These are phyloP conservation scores for Scaptomyza caliginosa DNA, from an alignment of 2,888 invertebrate genomes.

Conservation along the genomic window DNA sequence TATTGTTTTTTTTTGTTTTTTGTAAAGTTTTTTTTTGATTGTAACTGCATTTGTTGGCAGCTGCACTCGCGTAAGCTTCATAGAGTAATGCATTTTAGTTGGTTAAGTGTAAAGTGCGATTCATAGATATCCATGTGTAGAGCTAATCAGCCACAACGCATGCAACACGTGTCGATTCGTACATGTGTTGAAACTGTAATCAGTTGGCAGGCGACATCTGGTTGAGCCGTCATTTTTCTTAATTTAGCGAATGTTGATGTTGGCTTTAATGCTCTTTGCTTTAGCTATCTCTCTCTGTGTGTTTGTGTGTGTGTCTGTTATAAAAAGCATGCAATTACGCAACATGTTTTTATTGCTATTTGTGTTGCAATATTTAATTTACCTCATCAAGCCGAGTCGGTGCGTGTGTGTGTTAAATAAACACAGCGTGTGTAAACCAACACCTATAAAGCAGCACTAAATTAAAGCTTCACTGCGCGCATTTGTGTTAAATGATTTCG, in stretches of 20 bases:
- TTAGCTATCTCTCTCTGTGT: background rate
- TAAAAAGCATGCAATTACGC: conserved; percentile 52
- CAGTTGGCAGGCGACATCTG: conserved; percentile 14
- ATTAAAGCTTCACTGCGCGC: conserved; percentile 48
- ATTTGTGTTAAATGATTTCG: conserved; percentile 36
- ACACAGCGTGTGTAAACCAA: conserved; percentile 13
- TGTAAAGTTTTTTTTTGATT: conserved; percentile 19
- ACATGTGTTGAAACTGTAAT: background rate
- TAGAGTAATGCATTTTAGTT: conserved; percentile 5
- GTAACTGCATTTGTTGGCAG: conserved; percentile 6
- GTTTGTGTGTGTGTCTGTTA: conserved; percentile 12
- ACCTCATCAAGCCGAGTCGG: conserved; percentile 53
- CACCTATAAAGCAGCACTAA: conserved; percentile 26
- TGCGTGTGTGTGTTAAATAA: conserved; percentile 21
- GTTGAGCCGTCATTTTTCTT: conserved; percentile 28
- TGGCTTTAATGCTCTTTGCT: conserved; percentile 21
- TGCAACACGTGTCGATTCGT: conserved; percentile 16
- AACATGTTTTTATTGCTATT: conserved; percentile 64
- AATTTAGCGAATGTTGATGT: conserved; percentile 29
- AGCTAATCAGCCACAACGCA: conserved; percentile 56
- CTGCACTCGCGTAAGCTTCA: background rate
- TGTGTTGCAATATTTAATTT: conserved; percentile 74
- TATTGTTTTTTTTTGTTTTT: conserved; percentile 20
- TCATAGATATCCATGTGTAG: conserved; percentile 7
- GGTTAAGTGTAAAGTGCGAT: background rate